Evolutionary conservation across 2,888 invertebrate genomes (phyloP), one percentile per base, ranked within the genome.

Genomic region (Limenitis camilla): DNA sequence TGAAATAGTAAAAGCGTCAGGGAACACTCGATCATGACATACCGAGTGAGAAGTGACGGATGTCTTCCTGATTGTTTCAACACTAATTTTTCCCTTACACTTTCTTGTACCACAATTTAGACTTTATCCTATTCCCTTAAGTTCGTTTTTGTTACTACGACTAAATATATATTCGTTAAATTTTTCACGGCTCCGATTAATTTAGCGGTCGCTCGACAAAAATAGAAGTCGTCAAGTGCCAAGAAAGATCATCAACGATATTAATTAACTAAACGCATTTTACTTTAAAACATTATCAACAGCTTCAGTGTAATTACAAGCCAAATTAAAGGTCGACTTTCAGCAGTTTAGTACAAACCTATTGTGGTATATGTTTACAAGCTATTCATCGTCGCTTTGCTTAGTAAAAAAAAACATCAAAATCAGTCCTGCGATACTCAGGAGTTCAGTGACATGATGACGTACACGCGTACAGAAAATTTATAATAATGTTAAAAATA

Each of bases 1-100:
- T 19, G 19, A 19, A 19, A 19, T 19, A 19, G 19, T 19, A 19
- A 19, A 19, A 19, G 19, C 19, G 19, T 19, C 19, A 19, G 19
- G 2, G 19, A 19, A 19, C 19, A 19, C 3, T 19, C 19, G 3
- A 19, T 19, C 19, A 19, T 19, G 19, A 19, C 19, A 19, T 19
- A 19, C 2, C 19, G 19, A 19, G 19, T 19, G 19, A 19, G 19
- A 19, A 82, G 68, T 76, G 82, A 84, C 77, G 64, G 73, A 78
- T 78, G 76, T 72, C 76, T 83, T 85, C 83, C 83, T 78, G 78
- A 65, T 72, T 65, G 63, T 67, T 72, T 71, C 59, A 59, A 55
- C 49, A 55, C 52, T 44, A 42, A 61, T 56, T 49, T 52, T 56
- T 42, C 30, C 43, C 3, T n/a, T 45, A 44, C 9, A 50, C 31